Evolutionary conservation across 2,113 vertebrate species (phyloP).

Genomic region (Sorex fumeus): DNA sequence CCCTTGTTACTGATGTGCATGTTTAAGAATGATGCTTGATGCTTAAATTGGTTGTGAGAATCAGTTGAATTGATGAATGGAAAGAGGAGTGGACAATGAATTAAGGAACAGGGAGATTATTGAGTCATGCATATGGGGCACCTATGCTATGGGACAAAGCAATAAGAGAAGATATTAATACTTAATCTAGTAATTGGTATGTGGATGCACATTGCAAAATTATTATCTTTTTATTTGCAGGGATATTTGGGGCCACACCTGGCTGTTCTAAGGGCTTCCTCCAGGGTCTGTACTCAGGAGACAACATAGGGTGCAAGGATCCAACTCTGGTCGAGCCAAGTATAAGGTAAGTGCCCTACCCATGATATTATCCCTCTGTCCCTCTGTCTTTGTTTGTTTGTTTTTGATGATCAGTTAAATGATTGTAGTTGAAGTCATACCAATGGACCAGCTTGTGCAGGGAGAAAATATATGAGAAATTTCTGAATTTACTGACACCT

Average conservation of each 20-base stretch:
- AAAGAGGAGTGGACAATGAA: background rate
- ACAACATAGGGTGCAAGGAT: background rate
- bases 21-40: background rate
- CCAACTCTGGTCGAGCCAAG: background rate
- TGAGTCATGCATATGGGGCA: background rate
- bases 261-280: no score
- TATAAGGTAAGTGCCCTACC: no score
- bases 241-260: no score
- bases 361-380: no score
- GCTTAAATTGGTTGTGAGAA: background rate
- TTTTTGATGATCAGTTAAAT: background rate
- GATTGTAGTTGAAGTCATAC: background rate
- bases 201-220: background rate
- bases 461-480: background rate
- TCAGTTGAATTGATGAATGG: background rate
- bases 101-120: background rate
- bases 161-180: background rate
- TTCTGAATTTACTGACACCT: background rate
- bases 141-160: background rate
- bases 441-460: background rate
- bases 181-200: background rate
- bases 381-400: no score
- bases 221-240: background rate
- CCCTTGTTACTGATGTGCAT: background rate
- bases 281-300: no score